These are phyloP conservation scores for Thaleichthys pacificus DNA, from an alignment of 2,797 vertebrate species.

Conservation along the genomic window DNA sequence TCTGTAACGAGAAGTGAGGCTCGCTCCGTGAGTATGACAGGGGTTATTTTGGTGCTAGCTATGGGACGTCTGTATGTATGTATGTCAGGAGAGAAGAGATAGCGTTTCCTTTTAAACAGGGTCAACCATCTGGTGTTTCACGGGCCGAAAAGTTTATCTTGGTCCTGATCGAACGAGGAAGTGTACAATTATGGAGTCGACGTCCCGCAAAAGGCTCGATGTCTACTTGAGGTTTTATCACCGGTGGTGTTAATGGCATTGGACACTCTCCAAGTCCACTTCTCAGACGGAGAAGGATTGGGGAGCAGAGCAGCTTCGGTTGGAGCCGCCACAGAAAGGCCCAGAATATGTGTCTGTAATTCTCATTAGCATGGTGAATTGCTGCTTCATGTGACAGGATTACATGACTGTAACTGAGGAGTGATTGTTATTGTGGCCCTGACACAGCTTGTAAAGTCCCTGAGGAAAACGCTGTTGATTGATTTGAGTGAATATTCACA, in stretches of 20 bases:
- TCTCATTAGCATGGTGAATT: background rate
- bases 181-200: conserved; percentile 35
- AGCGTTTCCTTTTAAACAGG: conserved; percentile 47
- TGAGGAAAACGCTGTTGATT: background rate
- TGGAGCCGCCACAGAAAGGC: background rate
- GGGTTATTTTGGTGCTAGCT: conserved; percentile 53
- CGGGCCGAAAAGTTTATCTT: conserved; percentile 44
- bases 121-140: conserved; percentile 42
- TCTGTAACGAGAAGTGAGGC: conserved; percentile 35
- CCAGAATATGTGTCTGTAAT: background rate
- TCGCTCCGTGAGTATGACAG: conserved; percentile 15
- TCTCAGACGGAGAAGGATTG: conserved; percentile 29
- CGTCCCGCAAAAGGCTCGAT: conserved; percentile 34
- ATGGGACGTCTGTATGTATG: conserved; percentile 10
- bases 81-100: conserved; percentile 45
- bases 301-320: background rate
- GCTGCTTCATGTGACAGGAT: background rate
- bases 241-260: conserved; percentile 41
- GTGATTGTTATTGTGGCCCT: background rate
- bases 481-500: background rate
- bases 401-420: background rate
- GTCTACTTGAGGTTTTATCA: conserved; percentile 49
- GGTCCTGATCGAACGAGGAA: conserved; percentile 38
- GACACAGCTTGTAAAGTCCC: background rate
- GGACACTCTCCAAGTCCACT: conserved; percentile 37